A percentile compares a stretch with the other conserved stretches of the same genome.
Conservation (phyloP, 1,140 invertebrate species). For the Diplogasteroides magnus region DNA sequence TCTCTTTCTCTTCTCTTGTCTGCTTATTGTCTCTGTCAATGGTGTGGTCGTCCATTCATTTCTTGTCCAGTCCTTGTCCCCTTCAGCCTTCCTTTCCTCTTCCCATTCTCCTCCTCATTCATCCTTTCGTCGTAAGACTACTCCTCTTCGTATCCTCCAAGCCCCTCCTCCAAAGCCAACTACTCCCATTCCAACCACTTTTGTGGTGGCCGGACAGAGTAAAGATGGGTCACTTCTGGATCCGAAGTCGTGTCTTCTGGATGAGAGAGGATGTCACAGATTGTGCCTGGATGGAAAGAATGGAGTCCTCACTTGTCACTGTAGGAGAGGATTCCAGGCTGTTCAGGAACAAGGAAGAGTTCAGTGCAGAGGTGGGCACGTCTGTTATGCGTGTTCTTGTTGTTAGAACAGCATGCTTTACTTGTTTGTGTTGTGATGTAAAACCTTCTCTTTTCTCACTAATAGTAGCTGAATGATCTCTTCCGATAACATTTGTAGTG, state of each 20-base stretch:
- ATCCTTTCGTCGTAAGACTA: background rate
- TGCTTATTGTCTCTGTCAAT: background rate
- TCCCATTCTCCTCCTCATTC: background rate
- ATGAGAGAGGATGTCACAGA: constrained; percentile 13
- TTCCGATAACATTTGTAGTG: too few species aligned
- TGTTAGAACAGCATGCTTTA: too few species aligned
- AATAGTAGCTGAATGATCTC: too few species aligned
- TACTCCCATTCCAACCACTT: background rate
- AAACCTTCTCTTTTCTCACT: too few species aligned
- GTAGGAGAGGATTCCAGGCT: constrained; percentile 23
- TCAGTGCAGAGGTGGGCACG: too few species aligned
- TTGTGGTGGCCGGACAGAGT: too few species aligned
- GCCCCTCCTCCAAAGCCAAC: background rate
- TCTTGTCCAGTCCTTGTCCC: background rate
- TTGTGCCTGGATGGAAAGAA: constrained; percentile 28
- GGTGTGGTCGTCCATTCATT: background rate
- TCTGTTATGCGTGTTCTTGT: too few species aligned
- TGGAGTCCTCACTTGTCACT: constrained; percentile 29
- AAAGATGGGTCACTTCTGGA: background rate
- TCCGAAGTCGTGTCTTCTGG: constrained; percentile 3
- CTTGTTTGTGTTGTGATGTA: too few species aligned
- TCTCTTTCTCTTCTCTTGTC: background rate
- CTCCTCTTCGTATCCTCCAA: background rate
- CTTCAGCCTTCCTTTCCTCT: background rate
- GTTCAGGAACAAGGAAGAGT: background rate